Evolutionary conservation across 1,140 invertebrate genomes (phyloP).

Genomic region (Lordiphosa collinella): DNA sequence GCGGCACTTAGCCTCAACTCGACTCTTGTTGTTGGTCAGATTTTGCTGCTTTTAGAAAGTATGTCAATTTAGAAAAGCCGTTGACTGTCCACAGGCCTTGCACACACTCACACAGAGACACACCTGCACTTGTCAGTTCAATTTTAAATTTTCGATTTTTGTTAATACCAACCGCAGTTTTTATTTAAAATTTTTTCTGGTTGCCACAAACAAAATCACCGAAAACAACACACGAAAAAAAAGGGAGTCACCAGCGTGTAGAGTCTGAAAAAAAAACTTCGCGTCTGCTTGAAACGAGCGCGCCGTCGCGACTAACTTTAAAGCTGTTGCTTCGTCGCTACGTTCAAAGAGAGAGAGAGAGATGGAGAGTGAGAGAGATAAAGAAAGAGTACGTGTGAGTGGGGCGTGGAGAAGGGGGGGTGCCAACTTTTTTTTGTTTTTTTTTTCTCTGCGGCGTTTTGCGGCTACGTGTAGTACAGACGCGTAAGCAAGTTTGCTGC

Average conservation of each 20-base stretch:
- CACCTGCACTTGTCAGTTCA: slow-evolving; percentile 12
- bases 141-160: slow-evolving; percentile 16
- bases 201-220: slow-evolving; percentile 5
- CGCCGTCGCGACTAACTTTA: slow-evolving; percentile 64
- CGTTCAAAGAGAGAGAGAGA: slow-evolving; percentile 10
- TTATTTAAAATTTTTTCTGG: background rate
- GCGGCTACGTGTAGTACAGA: slow-evolving; percentile 27
- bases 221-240: slow-evolving; percentile 22
- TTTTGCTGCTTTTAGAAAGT: slow-evolving; percentile 69
- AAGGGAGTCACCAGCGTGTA: slow-evolving; percentile 17
- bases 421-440: background rate
- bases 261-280: slow-evolving; percentile 24
- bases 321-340: slow-evolving; percentile 19
- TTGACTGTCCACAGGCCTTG: slow-evolving; percentile 51
- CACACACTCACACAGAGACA: slow-evolving; percentile 17
- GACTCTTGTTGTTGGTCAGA: slow-evolving; percentile 22
- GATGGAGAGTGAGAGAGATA: slow-evolving; percentile 4
- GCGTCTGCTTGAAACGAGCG: slow-evolving; percentile 68
- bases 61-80: slow-evolving; percentile 76
- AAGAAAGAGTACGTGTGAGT: background rate
- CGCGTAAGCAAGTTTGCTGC: slow-evolving; percentile 62
- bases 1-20: slow-evolving; percentile 19
- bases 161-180: slow-evolving; percentile 46
- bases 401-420: background rate
- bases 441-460: slow-evolving; percentile 4